Percentiles rank a stretch among this genome's conserved stretches.
phyloP scores from a whole-genome alignment of 2,888 invertebrate species.

The Linnaemya vulpina region DNA sequence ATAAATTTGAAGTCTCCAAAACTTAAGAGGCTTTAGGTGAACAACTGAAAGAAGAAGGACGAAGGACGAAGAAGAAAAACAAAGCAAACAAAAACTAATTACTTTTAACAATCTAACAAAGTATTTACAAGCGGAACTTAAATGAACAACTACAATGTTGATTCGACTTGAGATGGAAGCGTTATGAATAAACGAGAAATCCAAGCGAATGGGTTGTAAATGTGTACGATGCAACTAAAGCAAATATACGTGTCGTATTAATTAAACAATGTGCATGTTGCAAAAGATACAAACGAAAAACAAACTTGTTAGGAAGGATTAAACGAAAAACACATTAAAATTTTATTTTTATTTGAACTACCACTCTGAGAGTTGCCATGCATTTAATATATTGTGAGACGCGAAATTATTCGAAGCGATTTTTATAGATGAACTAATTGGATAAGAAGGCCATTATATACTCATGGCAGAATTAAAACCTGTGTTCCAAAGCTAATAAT shows the following conservation, averaged over 20 bases:
- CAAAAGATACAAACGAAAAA: not conserved
- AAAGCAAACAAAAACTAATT: conserved; percentile 10
- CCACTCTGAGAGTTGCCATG: not conserved
- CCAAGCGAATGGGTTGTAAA: not conserved
- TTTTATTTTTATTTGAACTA: not conserved
- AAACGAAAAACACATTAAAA: conserved; percentile 2
- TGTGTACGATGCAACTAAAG: not conserved
- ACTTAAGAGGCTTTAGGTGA: not conserved
- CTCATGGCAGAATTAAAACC: no score
- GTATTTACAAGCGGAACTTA: not conserved
- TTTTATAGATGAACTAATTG: no score
- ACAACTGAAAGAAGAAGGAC: not conserved
- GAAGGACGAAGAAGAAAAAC: not conserved
- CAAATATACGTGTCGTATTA: not conserved
- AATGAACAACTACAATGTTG: not conserved
- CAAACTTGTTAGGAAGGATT: not conserved
- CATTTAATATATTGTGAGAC: not conserved
- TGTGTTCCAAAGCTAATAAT: no score
- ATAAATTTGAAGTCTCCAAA: not conserved
- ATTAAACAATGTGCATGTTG: not conserved
- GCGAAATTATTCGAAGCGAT: no score
- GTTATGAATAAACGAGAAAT: not conserved
- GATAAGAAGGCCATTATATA: no score
- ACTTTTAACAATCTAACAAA: conserved; percentile 23
- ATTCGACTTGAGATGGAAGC: not conserved